phyloP scores from a whole-genome alignment of 2,797 vertebrate species.

The Gambelia wislizenii region DNA sequence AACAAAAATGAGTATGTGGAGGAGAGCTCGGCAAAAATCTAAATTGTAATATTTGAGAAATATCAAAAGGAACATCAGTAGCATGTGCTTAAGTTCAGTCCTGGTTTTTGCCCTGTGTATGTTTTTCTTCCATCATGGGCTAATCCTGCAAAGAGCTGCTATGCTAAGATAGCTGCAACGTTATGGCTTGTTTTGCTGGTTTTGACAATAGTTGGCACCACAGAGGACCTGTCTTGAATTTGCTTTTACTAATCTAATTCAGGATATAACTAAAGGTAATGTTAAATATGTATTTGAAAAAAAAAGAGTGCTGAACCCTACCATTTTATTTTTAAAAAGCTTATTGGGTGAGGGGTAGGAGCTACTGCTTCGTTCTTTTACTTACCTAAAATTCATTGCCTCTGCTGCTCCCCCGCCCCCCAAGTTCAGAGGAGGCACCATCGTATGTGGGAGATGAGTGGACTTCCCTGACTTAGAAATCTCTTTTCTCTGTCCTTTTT shows the following conservation, averaged over 20 bases:
- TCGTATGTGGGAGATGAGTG: neutral
- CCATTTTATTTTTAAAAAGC: neutral
- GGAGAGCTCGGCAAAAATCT: fast-evolving
- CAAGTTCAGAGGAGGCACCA: neutral
- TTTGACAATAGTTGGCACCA: no score
- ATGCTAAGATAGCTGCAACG: no score
- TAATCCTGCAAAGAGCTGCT: neutral
- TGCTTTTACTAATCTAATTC: neutral
- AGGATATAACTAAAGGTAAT: neutral
- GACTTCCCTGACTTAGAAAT: neutral
- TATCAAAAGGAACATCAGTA: neutral
- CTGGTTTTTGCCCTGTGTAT: neutral
- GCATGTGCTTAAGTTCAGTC: neutral
- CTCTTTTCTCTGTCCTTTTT: neutral
- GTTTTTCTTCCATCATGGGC: no score
- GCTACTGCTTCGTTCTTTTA: neutral
- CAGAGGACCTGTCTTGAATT: fast-evolving
- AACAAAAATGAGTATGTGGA: fast-evolving
- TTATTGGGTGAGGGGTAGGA: neutral
- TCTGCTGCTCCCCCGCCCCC: neutral
- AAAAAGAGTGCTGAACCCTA: neutral
- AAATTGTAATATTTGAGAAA: neutral
- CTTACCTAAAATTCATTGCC: neutral
- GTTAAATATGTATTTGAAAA: neutral
- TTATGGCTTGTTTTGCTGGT: neutral